Conservation (phyloP, 2,797 vertebrate species). For the Eurystomus glaucurus region DNA sequence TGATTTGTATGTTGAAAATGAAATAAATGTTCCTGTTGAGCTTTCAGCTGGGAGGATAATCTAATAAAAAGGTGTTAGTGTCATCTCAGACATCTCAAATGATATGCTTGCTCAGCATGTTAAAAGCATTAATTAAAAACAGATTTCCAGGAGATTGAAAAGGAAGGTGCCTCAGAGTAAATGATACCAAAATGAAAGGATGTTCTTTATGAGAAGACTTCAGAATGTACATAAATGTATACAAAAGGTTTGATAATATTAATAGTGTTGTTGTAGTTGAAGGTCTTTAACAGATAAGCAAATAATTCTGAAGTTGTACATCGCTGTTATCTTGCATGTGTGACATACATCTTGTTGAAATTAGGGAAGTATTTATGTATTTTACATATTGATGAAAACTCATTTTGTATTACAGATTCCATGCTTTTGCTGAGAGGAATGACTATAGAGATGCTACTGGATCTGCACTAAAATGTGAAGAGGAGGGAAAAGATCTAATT, state of each 20-base stretch:
- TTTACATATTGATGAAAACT: background rate
- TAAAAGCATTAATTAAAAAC: constrained; percentile 63
- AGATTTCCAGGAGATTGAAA: constrained; percentile 40
- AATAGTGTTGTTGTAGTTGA: background rate
- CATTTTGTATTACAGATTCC: constrained; percentile 81
- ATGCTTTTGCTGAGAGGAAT: constrained; percentile 83
- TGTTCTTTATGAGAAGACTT: background rate
- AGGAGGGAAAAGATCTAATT: constrained; percentile 32
- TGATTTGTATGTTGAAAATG: constrained; percentile 16
- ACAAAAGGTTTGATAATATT: background rate
- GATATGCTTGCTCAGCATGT: background rate
- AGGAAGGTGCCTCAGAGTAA: constrained; percentile 11
- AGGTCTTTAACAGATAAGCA: background rate
- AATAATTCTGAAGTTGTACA: background rate
- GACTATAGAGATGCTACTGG: constrained; percentile 26
- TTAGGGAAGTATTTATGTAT: background rate
- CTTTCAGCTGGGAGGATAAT: constrained; percentile 38
- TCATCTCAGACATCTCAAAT: constrained; percentile 40
- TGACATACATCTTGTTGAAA: background rate
- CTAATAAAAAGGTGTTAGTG: constrained; percentile 58
- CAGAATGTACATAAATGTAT: background rate
- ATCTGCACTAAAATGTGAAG: constrained; percentile 4
- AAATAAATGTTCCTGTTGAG: constrained; percentile 41
- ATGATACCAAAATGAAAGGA: background rate
- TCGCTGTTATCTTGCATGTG: background rate